Conservation (phyloP, 2,797 vertebrate genomes). For the Characodon lateralis region DNA sequence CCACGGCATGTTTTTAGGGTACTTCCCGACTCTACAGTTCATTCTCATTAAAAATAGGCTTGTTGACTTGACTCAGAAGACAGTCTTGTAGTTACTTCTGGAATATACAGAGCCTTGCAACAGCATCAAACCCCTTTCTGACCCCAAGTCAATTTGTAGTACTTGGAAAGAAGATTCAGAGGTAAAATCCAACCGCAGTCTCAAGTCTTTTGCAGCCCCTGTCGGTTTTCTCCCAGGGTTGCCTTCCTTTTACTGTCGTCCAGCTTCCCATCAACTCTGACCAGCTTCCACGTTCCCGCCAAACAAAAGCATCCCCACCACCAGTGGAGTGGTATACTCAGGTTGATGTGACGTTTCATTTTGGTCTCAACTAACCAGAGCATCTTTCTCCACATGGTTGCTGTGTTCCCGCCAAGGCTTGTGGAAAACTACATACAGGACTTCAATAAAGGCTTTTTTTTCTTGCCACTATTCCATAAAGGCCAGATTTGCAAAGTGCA, state of each 20-base stretch:
- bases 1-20: neutral
- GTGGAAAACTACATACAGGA: too few species aligned
- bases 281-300: too few species aligned
- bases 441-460: too few species aligned
- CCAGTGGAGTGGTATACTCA: too few species aligned
- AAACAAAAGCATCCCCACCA: neutral
- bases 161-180: neutral
- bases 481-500: too few species aligned
- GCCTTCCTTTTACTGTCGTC: too few species aligned
- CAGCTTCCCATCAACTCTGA: too few species aligned
- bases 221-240: too few species aligned
- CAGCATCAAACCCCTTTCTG: neutral
- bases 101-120: neutral
- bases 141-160: neutral
- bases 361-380: neutral
- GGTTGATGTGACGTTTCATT: neutral
- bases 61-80: neutral
- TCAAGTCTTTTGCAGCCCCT: neutral
- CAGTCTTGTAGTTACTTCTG: constrained; percentile 1
- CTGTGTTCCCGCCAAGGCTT: too few species aligned
- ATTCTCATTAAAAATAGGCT: constrained; percentile 10
- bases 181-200: neutral
- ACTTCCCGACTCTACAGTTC: neutral
- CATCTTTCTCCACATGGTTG: neutral
- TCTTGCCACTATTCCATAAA: too few species aligned